phyloP scores from a whole-genome alignment of 2,113 vertebrate genomes.

The Leiothrix lutea region DNA sequence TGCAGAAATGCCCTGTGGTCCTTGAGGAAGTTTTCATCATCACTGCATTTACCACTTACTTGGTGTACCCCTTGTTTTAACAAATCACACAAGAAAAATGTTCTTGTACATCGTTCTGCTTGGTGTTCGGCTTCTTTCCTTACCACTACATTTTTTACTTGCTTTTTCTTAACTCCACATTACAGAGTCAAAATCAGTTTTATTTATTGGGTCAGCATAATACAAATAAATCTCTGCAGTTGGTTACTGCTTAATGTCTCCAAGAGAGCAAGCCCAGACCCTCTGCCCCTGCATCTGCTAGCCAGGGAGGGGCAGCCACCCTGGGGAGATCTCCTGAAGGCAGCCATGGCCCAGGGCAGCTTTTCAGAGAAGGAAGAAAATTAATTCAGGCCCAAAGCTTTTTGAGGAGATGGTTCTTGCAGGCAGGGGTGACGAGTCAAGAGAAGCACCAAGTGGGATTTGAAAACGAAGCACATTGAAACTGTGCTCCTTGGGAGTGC shows the following conservation, averaged over 20 bases:
- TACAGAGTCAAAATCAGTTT: neutral
- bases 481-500: neutral
- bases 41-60: neutral
- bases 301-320: neutral
- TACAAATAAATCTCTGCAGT: neutral
- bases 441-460: neutral
- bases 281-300: neutral
- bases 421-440: neutral
- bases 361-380: neutral
- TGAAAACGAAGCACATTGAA: rapidly evolving
- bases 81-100: neutral
- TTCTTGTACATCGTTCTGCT: neutral
- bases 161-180: neutral
- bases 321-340: neutral
- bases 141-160: neutral
- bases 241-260: neutral
- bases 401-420: neutral
- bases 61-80: neutral
- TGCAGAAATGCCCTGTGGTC: neutral
- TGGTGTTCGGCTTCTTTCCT: neutral
- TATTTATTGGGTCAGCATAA: neutral
- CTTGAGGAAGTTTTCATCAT: neutral
- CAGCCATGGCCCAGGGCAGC: neutral
- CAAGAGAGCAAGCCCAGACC: neutral
- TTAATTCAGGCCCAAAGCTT: neutral